Evolutionary conservation across 2,888 invertebrate genomes (phyloP).

Genomic region (Ichneumon xanthorius): DNA sequence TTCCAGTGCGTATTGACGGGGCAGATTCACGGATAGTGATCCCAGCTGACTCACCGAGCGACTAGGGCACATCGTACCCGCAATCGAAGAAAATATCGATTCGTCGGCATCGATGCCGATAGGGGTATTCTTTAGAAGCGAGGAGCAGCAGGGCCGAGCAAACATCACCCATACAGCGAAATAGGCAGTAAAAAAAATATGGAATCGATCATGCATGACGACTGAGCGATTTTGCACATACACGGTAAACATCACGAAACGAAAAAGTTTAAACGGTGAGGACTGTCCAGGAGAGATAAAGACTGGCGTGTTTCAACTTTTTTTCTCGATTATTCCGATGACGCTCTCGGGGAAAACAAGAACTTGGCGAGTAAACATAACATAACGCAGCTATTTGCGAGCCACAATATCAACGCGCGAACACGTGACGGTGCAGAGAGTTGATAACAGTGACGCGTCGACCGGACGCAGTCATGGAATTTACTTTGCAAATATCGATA

Average conservation of each 20-base stretch:
- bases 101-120: not conserved
- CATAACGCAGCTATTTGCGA: conserved; percentile 7
- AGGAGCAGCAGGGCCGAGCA: not conserved
- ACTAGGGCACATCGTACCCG: not conserved
- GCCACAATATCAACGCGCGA: not conserved
- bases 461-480: not conserved
- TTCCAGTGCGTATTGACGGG: conserved; percentile 6
- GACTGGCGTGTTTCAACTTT: not conserved
- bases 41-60: not conserved
- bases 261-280: not conserved
- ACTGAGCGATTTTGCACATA: not conserved
- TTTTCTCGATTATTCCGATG: conserved; percentile 18
- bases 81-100: conserved; percentile 29
- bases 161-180: conserved; percentile 5
- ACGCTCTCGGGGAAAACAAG: not conserved
- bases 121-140: not conserved
- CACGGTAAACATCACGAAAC: not conserved
- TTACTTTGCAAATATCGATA: not conserved
- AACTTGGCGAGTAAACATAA: not conserved
- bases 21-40: not conserved
- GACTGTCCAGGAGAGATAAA: conserved; percentile 10
- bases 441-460: conserved; percentile 24
- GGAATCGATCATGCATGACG: not conserved
- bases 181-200: not conserved
- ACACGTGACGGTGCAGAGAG: conserved; percentile 3